These are phyloP conservation scores for Onychostruthus taczanowskii DNA, from an alignment of 2,113 vertebrate species.

Conservation along the genomic window DNA sequence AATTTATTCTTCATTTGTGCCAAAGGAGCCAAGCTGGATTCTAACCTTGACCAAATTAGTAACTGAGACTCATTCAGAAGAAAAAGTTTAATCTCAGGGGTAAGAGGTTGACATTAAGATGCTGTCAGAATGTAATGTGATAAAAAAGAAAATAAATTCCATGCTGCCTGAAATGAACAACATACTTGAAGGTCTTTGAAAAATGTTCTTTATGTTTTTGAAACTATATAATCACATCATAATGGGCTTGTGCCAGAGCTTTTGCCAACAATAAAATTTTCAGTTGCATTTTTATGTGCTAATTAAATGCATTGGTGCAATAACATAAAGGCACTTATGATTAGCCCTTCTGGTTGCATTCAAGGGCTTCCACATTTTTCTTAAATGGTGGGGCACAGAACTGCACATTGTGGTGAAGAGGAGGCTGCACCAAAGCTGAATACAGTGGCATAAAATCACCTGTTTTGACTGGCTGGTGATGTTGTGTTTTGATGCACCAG, in stretches of 20 bases:
- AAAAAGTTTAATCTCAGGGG: not conserved
- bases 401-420: not conserved
- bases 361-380: not conserved
- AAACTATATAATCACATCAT: not conserved
- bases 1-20: conserved; percentile 12
- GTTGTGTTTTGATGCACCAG: not conserved
- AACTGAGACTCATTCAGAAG: not conserved
- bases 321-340: not conserved
- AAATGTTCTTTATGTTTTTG: not conserved
- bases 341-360: not conserved
- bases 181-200: not conserved
- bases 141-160: conserved; percentile 8
- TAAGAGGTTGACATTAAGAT: conserved; percentile 2
- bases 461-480: not conserved
- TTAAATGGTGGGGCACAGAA: not conserved
- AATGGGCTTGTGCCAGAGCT: not conserved
- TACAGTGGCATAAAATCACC: rapidly evolving
- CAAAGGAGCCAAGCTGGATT: not conserved
- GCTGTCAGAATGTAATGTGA: not conserved
- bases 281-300: not conserved
- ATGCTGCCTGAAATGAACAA: not conserved
- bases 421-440: not conserved
- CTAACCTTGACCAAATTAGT: conserved; percentile 41
- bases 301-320: not conserved
- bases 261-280: not conserved